Evolutionary conservation across 1,140 invertebrate genomes (phyloP).

Genomic region (Charaxes varanes): DNA sequence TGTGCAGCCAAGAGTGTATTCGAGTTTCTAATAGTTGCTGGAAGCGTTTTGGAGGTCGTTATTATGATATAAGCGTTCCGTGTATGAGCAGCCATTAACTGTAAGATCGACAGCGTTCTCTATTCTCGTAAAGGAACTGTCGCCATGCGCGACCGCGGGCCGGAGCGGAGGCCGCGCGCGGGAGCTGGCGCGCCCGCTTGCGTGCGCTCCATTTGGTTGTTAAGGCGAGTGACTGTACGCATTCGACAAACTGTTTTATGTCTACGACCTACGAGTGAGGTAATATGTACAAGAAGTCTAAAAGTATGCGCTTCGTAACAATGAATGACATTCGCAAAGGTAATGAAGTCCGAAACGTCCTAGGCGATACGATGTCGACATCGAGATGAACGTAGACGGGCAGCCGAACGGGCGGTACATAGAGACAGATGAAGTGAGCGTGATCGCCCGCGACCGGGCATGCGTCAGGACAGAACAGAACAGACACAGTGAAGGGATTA

Average conservation of each 20-base stretch:
- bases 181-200: constrained; percentile 12
- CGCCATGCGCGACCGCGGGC: constrained; percentile 47
- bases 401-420: constrained; percentile 66
- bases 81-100: constrained; percentile 67
- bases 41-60: constrained; percentile 58
- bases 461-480: constrained; percentile 71
- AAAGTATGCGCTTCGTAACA: constrained; percentile 68
- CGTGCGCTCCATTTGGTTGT: constrained; percentile 14
- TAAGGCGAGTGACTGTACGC: constrained; percentile 14
- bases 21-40: constrained; percentile 69
- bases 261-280: constrained; percentile 55
- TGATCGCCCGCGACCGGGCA: constrained; percentile 69
- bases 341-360: constrained; percentile 62
- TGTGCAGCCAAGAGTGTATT: constrained; percentile 72
- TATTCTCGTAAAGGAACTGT: constrained; percentile 38
- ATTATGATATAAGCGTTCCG: constrained; percentile 67
- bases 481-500: constrained; percentile 71
- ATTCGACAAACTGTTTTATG: constrained; percentile 16
- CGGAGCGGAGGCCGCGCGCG: constrained; percentile 25
- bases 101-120: constrained; percentile 29
- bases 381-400: constrained; percentile 65
- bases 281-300: constrained; percentile 68
- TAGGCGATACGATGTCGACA: constrained; percentile 64
- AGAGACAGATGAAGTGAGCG: constrained; percentile 72
- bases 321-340: constrained; percentile 66